These are phyloP conservation scores for Bombycilla garrulus DNA, from an alignment of 2,113 vertebrate species.

Conservation along the genomic window DNA sequence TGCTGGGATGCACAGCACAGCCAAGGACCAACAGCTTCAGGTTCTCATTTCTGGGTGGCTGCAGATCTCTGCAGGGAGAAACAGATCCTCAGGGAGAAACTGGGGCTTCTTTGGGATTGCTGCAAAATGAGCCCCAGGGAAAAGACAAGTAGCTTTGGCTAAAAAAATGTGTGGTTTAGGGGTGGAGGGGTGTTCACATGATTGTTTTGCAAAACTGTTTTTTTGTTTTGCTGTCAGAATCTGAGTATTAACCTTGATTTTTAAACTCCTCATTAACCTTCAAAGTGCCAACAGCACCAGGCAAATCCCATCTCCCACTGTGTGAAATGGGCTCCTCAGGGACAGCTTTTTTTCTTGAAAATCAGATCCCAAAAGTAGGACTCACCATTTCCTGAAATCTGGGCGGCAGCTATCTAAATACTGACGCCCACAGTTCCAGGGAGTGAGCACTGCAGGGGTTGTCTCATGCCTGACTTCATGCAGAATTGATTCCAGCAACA, in stretches of 20 bases:
- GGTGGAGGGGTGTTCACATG: background rate
- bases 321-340: background rate
- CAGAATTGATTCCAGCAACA: background rate
- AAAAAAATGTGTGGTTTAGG: background rate
- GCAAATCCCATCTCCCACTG: background rate
- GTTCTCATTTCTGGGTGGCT: background rate
- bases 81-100: background rate
- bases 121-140: background rate
- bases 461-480: fast-evolving
- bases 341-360: background rate
- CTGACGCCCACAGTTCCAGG: background rate
- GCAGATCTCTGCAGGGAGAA: background rate
- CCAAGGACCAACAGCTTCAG: background rate
- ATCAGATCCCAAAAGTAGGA: background rate
- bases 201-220: background rate
- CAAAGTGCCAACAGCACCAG: background rate
- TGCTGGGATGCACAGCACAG: background rate
- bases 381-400: background rate
- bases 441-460: background rate
- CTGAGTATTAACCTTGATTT: background rate
- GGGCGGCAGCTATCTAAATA: background rate
- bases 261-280: background rate
- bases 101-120: background rate
- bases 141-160: background rate
- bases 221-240: background rate